Evolutionary conservation across 2,888 invertebrate genomes (phyloP).

Genomic region (Pandemis corylana): DNA sequence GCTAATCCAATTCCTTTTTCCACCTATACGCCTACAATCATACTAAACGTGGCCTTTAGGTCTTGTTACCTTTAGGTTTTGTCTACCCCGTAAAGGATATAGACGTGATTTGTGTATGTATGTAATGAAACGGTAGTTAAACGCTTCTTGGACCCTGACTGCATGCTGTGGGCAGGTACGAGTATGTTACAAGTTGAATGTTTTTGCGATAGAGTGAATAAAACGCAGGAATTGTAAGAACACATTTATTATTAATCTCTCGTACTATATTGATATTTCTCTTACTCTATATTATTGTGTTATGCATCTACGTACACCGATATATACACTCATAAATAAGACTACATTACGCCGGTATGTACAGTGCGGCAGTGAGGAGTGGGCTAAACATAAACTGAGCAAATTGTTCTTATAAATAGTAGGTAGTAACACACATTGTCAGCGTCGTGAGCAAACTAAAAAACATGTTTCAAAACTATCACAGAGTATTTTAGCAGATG

Average conservation of each 20-base stretch:
- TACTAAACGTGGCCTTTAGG: no score
- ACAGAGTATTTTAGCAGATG: no score
- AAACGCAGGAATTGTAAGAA: conserved; percentile 49
- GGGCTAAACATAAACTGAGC: conserved; percentile 29
- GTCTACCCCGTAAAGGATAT: no score
- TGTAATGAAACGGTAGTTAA: no score
- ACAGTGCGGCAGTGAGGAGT: conserved; percentile 16
- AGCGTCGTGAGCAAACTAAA: no score
- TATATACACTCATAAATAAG: conserved; percentile 54
- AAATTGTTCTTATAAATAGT: conserved; percentile 24
- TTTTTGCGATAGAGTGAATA: neutral
- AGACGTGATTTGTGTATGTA: no score
- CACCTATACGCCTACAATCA: no score
- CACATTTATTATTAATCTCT: conserved; percentile 57
- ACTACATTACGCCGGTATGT: conserved; percentile 40
- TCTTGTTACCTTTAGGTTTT: no score
- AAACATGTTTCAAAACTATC: no score
- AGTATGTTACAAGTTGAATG: neutral
- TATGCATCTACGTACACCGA: conserved; percentile 52
- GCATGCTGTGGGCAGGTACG: no score
- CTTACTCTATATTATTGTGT: conserved; percentile 43
- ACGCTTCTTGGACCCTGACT: no score
- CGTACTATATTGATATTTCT: conserved; percentile 44
- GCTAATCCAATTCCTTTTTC: no score
- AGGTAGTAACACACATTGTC: neutral